phyloP scores from a whole-genome alignment of 1,140 invertebrate genomes.

The Hyposmocoma kahamanoa region DNA sequence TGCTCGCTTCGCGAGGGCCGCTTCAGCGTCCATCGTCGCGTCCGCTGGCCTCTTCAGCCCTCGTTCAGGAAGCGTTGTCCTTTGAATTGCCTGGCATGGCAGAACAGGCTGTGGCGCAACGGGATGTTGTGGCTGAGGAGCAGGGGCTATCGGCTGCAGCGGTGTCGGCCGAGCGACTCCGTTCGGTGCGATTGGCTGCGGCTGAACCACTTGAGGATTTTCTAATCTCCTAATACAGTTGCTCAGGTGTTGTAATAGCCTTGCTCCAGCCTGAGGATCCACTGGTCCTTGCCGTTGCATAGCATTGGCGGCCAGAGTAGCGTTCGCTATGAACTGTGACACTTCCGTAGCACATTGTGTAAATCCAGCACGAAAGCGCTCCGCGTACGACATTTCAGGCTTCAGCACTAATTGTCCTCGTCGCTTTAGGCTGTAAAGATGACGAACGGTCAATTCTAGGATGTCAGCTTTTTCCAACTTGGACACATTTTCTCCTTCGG shows the following conservation, averaged over 20 bases:
- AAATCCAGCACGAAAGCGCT: constrained; percentile 90
- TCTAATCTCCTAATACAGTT: constrained; percentile 79
- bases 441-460: constrained; percentile 93
- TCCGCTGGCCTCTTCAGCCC: constrained; percentile 51
- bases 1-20: constrained; percentile 45
- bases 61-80: constrained; percentile 43
- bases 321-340: constrained; percentile 77
- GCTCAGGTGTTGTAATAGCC: constrained; percentile 89
- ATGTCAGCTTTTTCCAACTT: constrained; percentile 98
- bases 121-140: constrained; percentile 61
- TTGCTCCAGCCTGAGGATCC: constrained; percentile 87
- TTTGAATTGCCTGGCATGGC: constrained; percentile 17
- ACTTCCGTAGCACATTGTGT: constrained; percentile 95
- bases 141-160: constrained; percentile 77
- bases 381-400: constrained; percentile 79
- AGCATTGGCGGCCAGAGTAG: constrained; percentile 85
- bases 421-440: constrained; percentile 83
- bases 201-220: constrained; percentile 46
- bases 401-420: constrained; percentile 80
- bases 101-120: constrained; percentile 47
- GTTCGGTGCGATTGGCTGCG: constrained; percentile 43
- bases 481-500: constrained; percentile 92
- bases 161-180: constrained; percentile 54
- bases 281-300: constrained; percentile 77
- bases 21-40: constrained; percentile 41